Base-by-base conservation (phyloP, 2,797 vertebrate genomes). In the Chromis chromis region DNA sequence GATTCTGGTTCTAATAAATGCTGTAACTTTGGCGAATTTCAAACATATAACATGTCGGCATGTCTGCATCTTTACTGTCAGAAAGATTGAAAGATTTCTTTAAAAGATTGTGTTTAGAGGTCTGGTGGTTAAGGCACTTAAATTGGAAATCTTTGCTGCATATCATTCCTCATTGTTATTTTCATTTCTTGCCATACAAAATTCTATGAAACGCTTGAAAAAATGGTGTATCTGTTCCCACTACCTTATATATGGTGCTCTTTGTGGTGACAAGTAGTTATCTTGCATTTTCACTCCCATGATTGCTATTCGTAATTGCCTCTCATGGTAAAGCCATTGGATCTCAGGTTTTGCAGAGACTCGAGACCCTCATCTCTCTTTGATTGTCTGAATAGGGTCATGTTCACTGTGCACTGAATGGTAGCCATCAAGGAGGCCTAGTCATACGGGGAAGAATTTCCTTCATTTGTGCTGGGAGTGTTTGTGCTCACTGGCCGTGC, bases 401-500 rank as follows among this genome's bases (percentile, higher is more conserved):
- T 78, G 84, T 89, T 76, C 56, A 72, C 65, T 65, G 46, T 57
- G 65, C 49, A 22, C 54, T 53, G 61, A 79, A 74, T 36, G 55
- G 79, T 53, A 72, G 71, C 81, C 81, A 85, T 69, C 60, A 75
- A 82, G 80, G 60, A 85, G 76, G 72, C 61, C 75, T 54, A 70
- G 86, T 92, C 89, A 92, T 82, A 86, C 86, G 53, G 79, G 78
- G 78, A 93, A 92, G 87, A 90, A 93, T 92, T 94, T 93, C 91
- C 85, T 90, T 88, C 77, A 90, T 93, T 92, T 93, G 89, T 89
- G 65, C 78, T 78, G 49, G 66, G 44, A 71, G 62, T 64, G 54
- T 87, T 91, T 85, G 70, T 74, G 65, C 76, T 86, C 55, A 5
- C 65, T 66, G 57, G 49, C 81, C 74, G 17, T 53, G 72, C 84